Evolutionary conservation across 2,113 vertebrate genomes (phyloP).

Genomic region (Opisthocomus hoazin): DNA sequence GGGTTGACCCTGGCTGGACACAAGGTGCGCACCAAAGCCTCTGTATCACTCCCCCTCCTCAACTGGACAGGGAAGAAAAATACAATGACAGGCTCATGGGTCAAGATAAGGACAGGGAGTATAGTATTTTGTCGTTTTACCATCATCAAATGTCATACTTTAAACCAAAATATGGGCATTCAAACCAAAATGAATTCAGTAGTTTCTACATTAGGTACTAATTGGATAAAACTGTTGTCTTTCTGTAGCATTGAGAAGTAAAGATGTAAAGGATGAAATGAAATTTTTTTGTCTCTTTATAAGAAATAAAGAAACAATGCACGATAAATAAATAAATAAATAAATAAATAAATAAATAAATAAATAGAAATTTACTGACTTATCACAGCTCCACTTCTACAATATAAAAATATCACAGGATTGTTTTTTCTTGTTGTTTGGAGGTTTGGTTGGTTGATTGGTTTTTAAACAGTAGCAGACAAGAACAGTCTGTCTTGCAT

Average conservation of each 20-base stretch:
- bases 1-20: neutral
- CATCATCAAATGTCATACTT: neutral
- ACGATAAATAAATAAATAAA: neutral
- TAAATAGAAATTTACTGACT: neutral
- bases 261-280: neutral
- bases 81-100: too few species aligned
- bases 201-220: neutral
- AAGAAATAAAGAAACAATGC: neutral
- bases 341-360: neutral
- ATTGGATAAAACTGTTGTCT: neutral
- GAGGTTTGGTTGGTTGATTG: fast-evolving
- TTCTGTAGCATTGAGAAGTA: neutral
- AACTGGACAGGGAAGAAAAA: neutral
- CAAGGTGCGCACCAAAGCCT: neutral
- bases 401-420: neutral
- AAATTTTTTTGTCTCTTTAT: neutral
- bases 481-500: neutral
- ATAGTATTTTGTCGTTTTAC: neutral
- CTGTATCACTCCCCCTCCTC: neutral
- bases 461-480: neutral
- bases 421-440: neutral
- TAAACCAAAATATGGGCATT: neutral
- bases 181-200: neutral
- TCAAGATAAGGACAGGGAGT: neutral
- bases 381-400: neutral